Evolutionary conservation across 2,888 invertebrate genomes (phyloP), one percentile per base, ranked within the genome.

Genomic region (Eupeodes latifasciatus): DNA sequence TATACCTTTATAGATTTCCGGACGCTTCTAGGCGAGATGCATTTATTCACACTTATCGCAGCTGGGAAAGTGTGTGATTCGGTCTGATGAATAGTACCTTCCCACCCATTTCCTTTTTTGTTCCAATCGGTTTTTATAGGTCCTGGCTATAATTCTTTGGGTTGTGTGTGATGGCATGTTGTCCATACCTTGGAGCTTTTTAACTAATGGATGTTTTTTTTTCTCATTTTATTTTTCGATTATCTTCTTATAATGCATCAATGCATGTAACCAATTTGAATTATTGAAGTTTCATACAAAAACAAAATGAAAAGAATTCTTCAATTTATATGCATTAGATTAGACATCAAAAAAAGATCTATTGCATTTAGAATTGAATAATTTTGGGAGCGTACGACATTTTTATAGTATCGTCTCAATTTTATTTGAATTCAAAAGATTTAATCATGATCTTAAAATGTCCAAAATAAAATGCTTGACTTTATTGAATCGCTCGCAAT

Each of bases 21-120:
- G 16, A 12, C 5, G 53, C 19, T 40, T 40, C 40, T 40, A 40
- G 5, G 12, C 16, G 12, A 66, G 14, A 59, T 57, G 62, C 66
- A 61, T 78, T 71, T 49, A 49, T 27, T 47, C 27, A 66, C 27
- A 49, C 9, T 47, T 66, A 16, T 49, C 49, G 27, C 27, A 47
- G 27, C 34, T 34, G 27, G 11, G 11, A 72, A 77, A 40, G 62
- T 67, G 78, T 81, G 81, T 85, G 74, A 85, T 78, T 85, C 69
- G 47, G 62, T 78, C 74, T 81, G 74, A 85, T 85, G 78, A 78
- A 85, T 85, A 81, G 85, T 49, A 77, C 27, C 27, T 27, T 85
- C 66, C 72, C 27, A 12, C 79, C 71, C 67, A 71, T 44, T 76
- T 55, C 59, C 59, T 59, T 57, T 64, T 80, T 10, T 47, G 3